These are phyloP conservation scores for Micrasema longulum DNA, from an alignment of 1,140 invertebrate species.

Conservation along the genomic window DNA sequence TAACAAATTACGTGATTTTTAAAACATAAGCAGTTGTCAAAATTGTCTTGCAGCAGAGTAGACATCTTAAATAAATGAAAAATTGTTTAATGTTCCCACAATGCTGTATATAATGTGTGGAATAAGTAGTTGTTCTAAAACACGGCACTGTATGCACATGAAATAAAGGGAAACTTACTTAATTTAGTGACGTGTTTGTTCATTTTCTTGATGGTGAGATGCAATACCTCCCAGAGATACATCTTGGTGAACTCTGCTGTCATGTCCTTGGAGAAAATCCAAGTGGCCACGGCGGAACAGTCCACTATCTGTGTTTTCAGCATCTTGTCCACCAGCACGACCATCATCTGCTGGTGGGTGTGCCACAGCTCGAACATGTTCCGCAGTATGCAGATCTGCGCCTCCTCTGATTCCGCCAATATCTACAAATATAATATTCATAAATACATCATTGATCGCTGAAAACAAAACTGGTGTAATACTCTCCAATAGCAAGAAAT, in stretches of 20 bases:
- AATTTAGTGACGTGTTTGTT: constrained; percentile 93
- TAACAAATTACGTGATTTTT: too few species aligned
- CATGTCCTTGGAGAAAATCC: constrained; percentile 99
- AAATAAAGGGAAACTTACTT: constrained; percentile 63
- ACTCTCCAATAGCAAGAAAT: too few species aligned
- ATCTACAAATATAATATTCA: constrained; percentile 67
- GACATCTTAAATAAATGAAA: too few species aligned
- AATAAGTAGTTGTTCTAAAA: too few species aligned
- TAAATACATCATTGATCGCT: not conserved
- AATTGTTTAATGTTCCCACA: too few species aligned
- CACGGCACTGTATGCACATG: too few species aligned
- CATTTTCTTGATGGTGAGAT: constrained; percentile 96
- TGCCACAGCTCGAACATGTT: constrained; percentile 96
- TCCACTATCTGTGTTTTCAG: constrained; percentile 97
- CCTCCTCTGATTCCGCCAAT: constrained; percentile 93
- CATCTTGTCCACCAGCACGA: constrained; percentile 96
- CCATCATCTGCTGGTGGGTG: constrained; percentile 96
- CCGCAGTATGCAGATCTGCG: constrained; percentile 93
- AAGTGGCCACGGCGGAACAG: constrained; percentile 96
- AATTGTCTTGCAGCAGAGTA: too few species aligned
- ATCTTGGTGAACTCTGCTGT: constrained; percentile 91
- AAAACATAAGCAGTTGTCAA: too few species aligned
- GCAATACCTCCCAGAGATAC: constrained; percentile 98
- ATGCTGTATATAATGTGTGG: too few species aligned
- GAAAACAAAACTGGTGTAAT: too few species aligned